Evolutionary conservation across 2,888 invertebrate genomes (phyloP).

Genomic region (Corbicula japonica): DNA sequence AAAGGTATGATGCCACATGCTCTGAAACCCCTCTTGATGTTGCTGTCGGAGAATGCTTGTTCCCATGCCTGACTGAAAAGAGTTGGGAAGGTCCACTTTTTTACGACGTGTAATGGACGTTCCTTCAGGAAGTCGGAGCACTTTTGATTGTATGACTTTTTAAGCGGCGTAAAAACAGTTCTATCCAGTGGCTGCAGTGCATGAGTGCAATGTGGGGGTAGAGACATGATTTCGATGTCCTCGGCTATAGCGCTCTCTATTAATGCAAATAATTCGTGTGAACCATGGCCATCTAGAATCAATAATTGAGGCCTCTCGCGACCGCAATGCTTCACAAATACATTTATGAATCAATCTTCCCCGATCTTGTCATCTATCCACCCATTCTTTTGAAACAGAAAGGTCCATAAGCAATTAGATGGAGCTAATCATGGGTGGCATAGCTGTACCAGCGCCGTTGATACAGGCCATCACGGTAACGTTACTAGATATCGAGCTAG

Average conservation of each 20-base stretch:
- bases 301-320: too few relatives aligned
- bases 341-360: constrained; percentile 63
- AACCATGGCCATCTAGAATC: too few relatives aligned
- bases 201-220: constrained; percentile 35
- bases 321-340: constrained; percentile 64
- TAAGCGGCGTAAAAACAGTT: constrained; percentile 27
- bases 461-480: constrained; percentile 51
- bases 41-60: background rate
- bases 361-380: constrained; percentile 68
- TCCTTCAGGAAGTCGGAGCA: constrained; percentile 18
- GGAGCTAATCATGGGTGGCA: constrained; percentile 64
- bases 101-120: constrained; percentile 18
- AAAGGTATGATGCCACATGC: constrained; percentile 18
- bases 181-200: constrained; percentile 25
- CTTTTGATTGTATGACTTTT: constrained; percentile 11
- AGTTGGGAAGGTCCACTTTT: constrained; percentile 24
- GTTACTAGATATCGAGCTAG: background rate
- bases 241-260: constrained; percentile 56
- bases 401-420: constrained; percentile 50
- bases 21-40: constrained; percentile 8
- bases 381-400: constrained; percentile 63
- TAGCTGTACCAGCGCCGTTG: constrained; percentile 54
- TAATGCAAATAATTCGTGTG: constrained; percentile 61
- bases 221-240: constrained; percentile 10
- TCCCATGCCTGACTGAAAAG: constrained; percentile 11